Evolutionary conservation across 2,797 vertebrate species (phyloP).

Genomic region (Kryptopterus vitreolus): DNA sequence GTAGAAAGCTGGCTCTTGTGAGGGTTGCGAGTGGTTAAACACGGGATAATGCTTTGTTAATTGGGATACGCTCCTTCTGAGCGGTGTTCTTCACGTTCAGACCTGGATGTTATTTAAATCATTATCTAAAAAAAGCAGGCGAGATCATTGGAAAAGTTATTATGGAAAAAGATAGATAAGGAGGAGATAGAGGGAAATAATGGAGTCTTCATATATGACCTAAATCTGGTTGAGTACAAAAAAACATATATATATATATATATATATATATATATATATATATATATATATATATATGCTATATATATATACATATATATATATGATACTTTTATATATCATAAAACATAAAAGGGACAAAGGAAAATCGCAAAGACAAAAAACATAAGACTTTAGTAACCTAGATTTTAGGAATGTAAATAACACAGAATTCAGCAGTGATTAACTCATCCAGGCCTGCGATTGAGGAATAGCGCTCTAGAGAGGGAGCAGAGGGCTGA

Average conservation of each 20-base stretch:
- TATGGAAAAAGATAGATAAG: background rate
- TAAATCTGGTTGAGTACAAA: background rate
- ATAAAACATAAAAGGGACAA: background rate
- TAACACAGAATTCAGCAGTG: conserved; percentile 11
- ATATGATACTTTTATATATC: no score
- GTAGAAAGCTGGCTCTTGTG: conserved; percentile 18
- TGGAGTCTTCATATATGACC: background rate
- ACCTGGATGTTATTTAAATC: conserved; percentile 8
- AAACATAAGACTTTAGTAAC: background rate
- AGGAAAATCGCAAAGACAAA: background rate
- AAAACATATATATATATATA: background rate
- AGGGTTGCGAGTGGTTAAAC: conserved; percentile 68
- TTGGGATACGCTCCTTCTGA: background rate
- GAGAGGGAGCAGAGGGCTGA: conserved; percentile 27
- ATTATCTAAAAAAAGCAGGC: background rate
- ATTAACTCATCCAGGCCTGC: conserved; percentile 25
- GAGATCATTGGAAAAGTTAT: background rate
- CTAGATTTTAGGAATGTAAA: background rate
- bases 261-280: background rate
- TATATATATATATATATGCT: background rate
- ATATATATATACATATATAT: background rate
- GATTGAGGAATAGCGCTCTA: conserved; percentile 22
- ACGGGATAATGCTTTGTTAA: conserved; percentile 70
- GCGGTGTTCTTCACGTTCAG: conserved; percentile 23
- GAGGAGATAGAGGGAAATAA: background rate